A percentile compares a stretch with the other conserved stretches of the same genome.
Evolutionary conservation across 92 coral and sea anemone species (phyloP).

Genomic region (Siderastrea siderea): DNA sequence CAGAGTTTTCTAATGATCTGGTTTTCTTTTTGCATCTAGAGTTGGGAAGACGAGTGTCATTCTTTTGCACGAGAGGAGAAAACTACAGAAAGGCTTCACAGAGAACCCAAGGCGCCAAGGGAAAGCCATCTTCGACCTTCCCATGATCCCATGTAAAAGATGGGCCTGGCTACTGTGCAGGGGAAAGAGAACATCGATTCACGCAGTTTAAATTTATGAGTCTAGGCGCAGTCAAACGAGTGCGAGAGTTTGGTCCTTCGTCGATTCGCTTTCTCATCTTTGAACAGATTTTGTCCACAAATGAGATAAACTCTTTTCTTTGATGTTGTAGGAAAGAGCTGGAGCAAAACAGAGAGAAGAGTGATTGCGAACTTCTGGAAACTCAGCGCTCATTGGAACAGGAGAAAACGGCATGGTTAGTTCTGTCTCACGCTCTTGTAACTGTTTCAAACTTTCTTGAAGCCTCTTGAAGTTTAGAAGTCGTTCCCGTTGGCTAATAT

Average conservation of each 20-base stretch:
- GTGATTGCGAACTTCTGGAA: conserved; percentile 74
- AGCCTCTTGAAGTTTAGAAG: background rate
- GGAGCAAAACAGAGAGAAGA: conserved; percentile 60
- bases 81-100: too few relatives aligned
- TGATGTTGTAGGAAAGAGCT: conserved; percentile 34
- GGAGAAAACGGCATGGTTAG: conserved; percentile 79
- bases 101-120: too few relatives aligned
- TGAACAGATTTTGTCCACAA: background rate
- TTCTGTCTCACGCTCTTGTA: background rate
- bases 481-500: background rate
- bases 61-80: too few relatives aligned
- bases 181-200: too few relatives aligned
- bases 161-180: too few relatives aligned
- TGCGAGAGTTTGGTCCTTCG: too few relatives aligned
- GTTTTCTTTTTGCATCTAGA: too few relatives aligned
- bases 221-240: background rate
- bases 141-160: too few relatives aligned
- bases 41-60: too few relatives aligned
- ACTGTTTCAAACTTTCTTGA: background rate
- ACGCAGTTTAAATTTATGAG: too few relatives aligned
- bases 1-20: background rate
- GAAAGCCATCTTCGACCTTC: too few relatives aligned
- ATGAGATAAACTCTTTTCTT: background rate
- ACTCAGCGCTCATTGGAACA: conserved; percentile 74
- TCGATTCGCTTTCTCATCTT: too few relatives aligned